Conservation (phyloP, 1,140 invertebrate genomes). For the Trinorchestia longiramus region DNA sequence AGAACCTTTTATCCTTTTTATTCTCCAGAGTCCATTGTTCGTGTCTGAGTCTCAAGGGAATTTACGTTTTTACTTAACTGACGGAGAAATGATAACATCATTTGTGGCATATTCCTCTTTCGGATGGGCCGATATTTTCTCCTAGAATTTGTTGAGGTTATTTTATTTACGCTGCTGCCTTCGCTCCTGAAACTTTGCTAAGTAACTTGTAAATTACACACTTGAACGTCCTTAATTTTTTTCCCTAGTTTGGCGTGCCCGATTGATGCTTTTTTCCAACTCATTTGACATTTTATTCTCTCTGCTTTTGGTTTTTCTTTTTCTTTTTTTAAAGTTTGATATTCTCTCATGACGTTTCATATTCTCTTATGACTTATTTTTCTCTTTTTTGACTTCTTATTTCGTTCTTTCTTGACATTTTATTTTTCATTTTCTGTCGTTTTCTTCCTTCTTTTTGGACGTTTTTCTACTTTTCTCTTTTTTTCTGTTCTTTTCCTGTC, state of each 20-base stretch:
- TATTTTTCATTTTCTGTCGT: no score
- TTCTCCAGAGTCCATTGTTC: neutral
- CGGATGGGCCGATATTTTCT: neutral
- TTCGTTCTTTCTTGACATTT: no score
- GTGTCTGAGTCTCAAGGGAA: neutral
- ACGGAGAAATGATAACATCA: neutral
- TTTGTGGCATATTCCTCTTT: neutral
- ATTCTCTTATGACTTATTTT: no score
- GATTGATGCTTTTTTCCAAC: neutral
- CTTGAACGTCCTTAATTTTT: neutral
- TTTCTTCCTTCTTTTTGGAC: no score
- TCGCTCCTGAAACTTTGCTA: neutral
- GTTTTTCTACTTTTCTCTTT: no score
- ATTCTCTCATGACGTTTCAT: no score
- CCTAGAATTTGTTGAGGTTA: neutral
- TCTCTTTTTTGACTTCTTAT: no score
- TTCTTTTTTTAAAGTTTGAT: no score
- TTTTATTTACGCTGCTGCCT: neutral
- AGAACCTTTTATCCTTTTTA: conserved; percentile 2
- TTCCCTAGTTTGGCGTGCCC: neutral
- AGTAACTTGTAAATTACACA: neutral
- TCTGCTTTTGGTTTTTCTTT: no score
- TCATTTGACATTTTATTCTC: neutral
- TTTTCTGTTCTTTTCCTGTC: no score
- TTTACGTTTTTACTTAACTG: neutral